phyloP scores from a whole-genome alignment of 2,113 vertebrate genomes.

The Tenrec ecaudatus region DNA sequence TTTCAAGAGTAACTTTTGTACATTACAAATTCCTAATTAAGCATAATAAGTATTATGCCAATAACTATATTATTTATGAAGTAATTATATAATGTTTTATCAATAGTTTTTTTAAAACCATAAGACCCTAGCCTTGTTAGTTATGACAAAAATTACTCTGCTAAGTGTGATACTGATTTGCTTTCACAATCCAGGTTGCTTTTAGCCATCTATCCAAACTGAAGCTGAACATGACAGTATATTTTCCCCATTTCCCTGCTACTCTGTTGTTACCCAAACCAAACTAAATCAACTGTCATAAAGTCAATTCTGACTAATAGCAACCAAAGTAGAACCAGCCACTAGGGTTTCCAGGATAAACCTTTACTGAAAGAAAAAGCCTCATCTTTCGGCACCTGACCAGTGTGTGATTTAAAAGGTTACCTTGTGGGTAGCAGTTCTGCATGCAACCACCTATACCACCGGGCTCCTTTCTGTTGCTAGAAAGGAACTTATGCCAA shows the following conservation, averaged over 20 bases:
- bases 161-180: constrained; percentile 13
- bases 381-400: no score
- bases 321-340: no score
- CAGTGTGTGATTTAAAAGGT: no score
- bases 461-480: no score
- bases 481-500: background rate
- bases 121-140: background rate
- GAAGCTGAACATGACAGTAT: background rate
- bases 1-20: constrained; percentile 6
- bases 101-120: background rate
- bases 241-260: background rate
- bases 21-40: background rate
- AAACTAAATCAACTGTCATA: no score
- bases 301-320: no score
- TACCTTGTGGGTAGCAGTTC: no score
- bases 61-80: background rate
- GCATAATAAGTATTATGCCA: background rate
- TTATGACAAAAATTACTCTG: background rate
- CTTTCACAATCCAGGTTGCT: background rate
- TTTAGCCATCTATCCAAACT: background rate
- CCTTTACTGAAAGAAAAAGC: no score
- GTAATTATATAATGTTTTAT: no score
- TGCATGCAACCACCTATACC: no score
- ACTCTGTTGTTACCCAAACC: background rate
- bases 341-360: no score